Evolutionary conservation across 92 coral and sea anemone species (phyloP).

Genomic region (Meandrina meandrites): DNA sequence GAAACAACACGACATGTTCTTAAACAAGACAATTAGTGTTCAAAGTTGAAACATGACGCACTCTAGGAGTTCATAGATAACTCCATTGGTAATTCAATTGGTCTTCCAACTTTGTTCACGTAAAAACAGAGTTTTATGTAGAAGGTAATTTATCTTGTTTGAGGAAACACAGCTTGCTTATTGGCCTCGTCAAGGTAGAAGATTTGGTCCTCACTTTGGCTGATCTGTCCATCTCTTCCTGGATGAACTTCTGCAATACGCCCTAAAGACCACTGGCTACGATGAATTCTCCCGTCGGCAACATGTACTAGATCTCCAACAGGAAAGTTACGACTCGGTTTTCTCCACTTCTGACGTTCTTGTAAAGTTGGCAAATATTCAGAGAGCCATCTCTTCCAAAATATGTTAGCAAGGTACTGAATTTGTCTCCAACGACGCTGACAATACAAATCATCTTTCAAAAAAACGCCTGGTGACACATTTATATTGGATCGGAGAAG

Average conservation of each 20-base stretch:
- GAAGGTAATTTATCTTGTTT: not conserved
- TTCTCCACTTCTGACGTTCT: slow-evolving; percentile 33
- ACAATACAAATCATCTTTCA: slow-evolving; percentile 29
- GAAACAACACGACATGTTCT: not conserved
- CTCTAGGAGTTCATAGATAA: not conserved
- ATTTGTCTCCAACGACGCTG: slow-evolving; percentile 31
- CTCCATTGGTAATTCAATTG: not conserved
- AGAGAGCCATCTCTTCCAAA: slow-evolving; percentile 40
- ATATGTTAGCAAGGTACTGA: slow-evolving; percentile 34
- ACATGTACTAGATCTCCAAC: slow-evolving; percentile 3
- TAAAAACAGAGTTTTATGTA: not conserved
- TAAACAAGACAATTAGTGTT: not conserved
- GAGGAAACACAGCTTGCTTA: slow-evolving; percentile 19
- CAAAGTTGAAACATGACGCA: not conserved
- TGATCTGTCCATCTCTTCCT: slow-evolving; percentile 10
- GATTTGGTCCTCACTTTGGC: no score
- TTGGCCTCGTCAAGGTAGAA: slow-evolving; percentile 15
- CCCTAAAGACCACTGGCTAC: slow-evolving; percentile 20
- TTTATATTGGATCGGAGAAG: slow-evolving; percentile 29
- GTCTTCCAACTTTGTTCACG: not conserved
- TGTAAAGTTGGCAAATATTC: slow-evolving; percentile 31
- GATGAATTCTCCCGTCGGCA: slow-evolving; percentile 13
- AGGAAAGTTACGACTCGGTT: slow-evolving; percentile 7
- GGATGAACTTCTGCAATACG: not conserved
- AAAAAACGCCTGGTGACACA: slow-evolving; percentile 33